Evolutionary conservation across 2,888 invertebrate genomes (phyloP).

Genomic region (Macropis europaea): DNA sequence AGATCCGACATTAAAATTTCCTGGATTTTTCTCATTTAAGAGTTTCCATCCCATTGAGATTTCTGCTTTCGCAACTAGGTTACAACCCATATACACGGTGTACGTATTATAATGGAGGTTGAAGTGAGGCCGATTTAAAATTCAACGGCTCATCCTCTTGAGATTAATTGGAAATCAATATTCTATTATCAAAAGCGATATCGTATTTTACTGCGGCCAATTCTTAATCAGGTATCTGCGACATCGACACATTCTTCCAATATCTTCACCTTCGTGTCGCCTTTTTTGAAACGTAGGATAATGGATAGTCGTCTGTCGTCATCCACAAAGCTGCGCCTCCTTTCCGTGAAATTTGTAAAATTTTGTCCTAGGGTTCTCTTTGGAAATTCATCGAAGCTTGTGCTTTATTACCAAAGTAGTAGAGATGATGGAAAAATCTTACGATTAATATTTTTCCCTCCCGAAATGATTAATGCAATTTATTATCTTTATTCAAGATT

Average conservation of each 20-base stretch:
- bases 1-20: conserved; percentile 1
- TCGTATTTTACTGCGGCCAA: conserved; percentile 20
- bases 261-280: neutral
- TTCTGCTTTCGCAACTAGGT: conserved; percentile 22
- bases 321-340: neutral
- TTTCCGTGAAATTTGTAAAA: neutral
- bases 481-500: neutral
- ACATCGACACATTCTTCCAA: neutral
- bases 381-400: conserved; percentile 15
- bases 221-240: conserved; percentile 17
- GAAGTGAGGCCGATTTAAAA: conserved; percentile 35
- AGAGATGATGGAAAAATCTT: neutral
- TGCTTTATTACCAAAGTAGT: neutral
- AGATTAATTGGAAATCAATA: conserved; percentile 57
- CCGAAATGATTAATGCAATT: neutral
- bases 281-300: neutral
- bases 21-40: neutral
- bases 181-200: conserved; percentile 48
- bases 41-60: neutral
- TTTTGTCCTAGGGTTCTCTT: neutral
- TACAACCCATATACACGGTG: conserved; percentile 14
- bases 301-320: neutral
- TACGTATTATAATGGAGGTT: conserved; percentile 34
- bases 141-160: conserved; percentile 37
- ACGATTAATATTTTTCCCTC: neutral